Evolutionary conservation across 2,888 invertebrate genomes (phyloP).

Genomic region (Andrena fulva): DNA sequence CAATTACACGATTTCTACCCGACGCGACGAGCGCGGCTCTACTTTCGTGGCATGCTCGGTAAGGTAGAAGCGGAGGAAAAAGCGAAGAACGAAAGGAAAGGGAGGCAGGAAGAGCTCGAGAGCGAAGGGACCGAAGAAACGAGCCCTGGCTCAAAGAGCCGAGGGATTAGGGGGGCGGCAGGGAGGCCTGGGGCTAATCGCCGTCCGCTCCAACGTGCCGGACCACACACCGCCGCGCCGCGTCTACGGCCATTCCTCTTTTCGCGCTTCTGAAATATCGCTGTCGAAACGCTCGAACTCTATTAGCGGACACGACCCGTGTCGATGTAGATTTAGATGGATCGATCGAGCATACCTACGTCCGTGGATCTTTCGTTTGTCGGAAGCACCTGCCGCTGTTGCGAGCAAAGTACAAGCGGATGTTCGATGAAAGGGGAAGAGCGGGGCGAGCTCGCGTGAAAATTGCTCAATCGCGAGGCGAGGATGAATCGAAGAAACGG

Average conservation of each 20-base stretch:
- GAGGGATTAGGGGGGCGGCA: conserved; percentile 70
- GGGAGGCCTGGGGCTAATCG: conserved; percentile 82
- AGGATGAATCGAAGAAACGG: neutral
- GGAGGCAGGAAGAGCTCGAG: conserved; percentile 42
- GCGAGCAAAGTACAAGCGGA: no score
- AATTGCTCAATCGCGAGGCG: neutral
- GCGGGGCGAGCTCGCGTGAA: neutral
- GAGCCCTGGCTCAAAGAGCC: conserved; percentile 67
- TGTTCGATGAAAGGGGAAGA: neutral
- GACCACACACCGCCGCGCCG: conserved; percentile 79
- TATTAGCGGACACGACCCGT: conserved; percentile 62
- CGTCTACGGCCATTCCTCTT: conserved; percentile 69
- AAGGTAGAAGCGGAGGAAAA: conserved; percentile 17
- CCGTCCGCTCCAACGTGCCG: conserved; percentile 79
- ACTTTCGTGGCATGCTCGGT: neutral
- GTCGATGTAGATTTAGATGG: neutral
- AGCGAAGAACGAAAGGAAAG: conserved; percentile 23
- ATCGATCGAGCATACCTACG: neutral
- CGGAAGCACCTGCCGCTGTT: no score
- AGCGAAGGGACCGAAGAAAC: conserved; percentile 55
- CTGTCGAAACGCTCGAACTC: conserved; percentile 71
- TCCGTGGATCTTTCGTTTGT: no score
- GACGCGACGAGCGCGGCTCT: neutral
- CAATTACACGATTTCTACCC: conserved; percentile 20
- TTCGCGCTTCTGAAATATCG: conserved; percentile 73